Base-by-base conservation (phyloP, 2,797 vertebrate genomes). In the Liasis olivaceus region DNA sequence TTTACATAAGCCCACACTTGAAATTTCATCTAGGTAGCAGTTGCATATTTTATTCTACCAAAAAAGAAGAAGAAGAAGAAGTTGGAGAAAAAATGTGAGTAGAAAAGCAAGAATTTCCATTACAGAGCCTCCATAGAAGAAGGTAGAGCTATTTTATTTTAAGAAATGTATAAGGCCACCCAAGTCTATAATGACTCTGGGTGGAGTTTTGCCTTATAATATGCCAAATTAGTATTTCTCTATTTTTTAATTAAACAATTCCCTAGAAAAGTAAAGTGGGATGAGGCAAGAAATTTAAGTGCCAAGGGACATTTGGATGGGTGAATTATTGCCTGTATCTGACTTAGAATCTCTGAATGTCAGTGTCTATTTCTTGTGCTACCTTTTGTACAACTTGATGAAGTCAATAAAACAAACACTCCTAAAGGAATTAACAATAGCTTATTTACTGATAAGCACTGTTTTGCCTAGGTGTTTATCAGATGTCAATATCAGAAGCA, bases 401-500 rank as follows among this genome's bases (percentile, higher is more conserved):
- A 66, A 87, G 1, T 15, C n/a, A 63, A n/a, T 56, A 64, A 91
- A 63, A 7, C 0, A 2, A 11, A 87, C 1, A 51, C 58, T 42
- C 20, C n/a, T 26, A 72, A 72, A 90, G 51, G 58, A 93, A 47
- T 87, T 81, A 54, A 26, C 90, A 92, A 17, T 62, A 85, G 62
- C 4, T n/a, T 2, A 72, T 56, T 28, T 6, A 0, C 22, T 93
- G 77, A 64, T 90, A 89, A 93, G 94, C 14, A 60, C 66, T 95
- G 0, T 91, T 86, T 85, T 86, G 88, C 94, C 60, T 94, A 99
- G 99, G 98, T 95, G 98, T 99, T 72, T 99, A 99, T 91, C 95
- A 98, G 97, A 99, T 99, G 98, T 98, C 98, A 0, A 97, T 99
- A 87, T 98, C 97, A 0, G 99, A 99, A 96, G 98, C 98, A 13